Conservation (phyloP, 2,113 vertebrate species). For the Prunella fulvescens region DNA sequence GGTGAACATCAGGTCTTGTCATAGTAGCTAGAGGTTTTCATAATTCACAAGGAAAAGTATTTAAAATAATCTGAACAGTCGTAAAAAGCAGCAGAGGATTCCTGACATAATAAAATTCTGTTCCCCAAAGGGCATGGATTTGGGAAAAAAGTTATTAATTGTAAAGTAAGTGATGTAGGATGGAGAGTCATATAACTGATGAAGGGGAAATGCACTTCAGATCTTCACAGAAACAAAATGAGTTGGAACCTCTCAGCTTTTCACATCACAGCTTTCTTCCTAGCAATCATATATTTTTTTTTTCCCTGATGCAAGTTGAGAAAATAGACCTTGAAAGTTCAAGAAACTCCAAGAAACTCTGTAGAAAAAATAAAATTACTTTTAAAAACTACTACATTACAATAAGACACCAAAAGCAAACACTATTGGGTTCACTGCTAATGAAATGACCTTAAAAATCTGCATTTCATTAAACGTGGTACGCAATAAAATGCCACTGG, state of each 20-base stretch:
- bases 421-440: background rate
- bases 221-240: background rate
- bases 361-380: background rate
- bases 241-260: background rate
- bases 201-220: background rate
- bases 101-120: conserved; percentile 21
- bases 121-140: conserved; percentile 7
- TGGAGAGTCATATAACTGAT: background rate
- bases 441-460: conserved; percentile 25
- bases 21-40: background rate
- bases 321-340: background rate
- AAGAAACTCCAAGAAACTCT: background rate
- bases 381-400: background rate
- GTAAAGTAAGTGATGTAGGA: conserved; percentile 13
- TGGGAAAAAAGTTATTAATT: conserved; percentile 9
- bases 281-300: background rate
- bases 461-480: background rate
- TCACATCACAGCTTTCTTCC: background rate
- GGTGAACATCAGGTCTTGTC: background rate
- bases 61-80: background rate
- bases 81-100: conserved; percentile 28
- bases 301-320: background rate
- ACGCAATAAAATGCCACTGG: background rate
- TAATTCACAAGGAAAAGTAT: background rate
- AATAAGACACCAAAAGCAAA: background rate